A percentile compares a stretch with the other conserved stretches of the same genome.
These are phyloP conservation scores for Aphrophora alni DNA, from an alignment of 2,888 invertebrate species.

Conservation along the genomic window DNA sequence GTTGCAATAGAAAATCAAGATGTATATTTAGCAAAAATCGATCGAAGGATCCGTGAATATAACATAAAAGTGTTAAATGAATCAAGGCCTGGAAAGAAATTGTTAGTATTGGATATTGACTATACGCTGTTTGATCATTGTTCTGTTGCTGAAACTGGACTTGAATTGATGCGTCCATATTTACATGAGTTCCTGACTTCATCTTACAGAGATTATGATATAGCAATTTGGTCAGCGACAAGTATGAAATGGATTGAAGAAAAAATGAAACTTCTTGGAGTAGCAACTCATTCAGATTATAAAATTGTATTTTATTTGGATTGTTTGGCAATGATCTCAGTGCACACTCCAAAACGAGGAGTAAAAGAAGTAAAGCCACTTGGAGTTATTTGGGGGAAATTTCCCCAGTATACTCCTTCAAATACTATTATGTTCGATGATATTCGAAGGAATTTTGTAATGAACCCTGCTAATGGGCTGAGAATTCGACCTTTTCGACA, in stretches of 20 bases:
- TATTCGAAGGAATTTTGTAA: slow-evolving; percentile 91
- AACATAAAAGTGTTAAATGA: slow-evolving; percentile 80
- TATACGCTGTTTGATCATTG: slow-evolving; percentile 96
- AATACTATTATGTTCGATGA: slow-evolving; percentile 99
- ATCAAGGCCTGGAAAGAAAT: slow-evolving; percentile 82
- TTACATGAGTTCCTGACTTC: slow-evolving; percentile 91
- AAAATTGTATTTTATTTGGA: slow-evolving; percentile 94
- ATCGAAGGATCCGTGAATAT: slow-evolving; percentile 83
- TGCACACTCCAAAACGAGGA: slow-evolving; percentile 89
- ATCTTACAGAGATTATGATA: slow-evolving; percentile 90
- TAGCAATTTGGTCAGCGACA: slow-evolving; percentile 98
- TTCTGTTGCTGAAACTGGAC: slow-evolving; percentile 87
- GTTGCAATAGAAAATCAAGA: slow-evolving; percentile 71
- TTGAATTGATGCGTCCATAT: slow-evolving; percentile 92
- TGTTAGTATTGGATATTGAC: slow-evolving; percentile 94
- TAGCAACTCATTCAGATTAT: slow-evolving; percentile 80
- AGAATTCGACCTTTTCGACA: slow-evolving; percentile 90
- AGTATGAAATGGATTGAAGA: slow-evolving; percentile 99
- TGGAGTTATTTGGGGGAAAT: slow-evolving; percentile 97
- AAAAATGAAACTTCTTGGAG: slow-evolving; percentile 93
- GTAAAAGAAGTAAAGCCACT: slow-evolving; percentile 94
- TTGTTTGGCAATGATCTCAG: slow-evolving; percentile 92
- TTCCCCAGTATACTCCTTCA: slow-evolving; percentile 81
- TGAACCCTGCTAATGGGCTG: slow-evolving; percentile 95
- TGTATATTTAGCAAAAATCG: slow-evolving; percentile 79